These are phyloP conservation scores for Melinaea marsaeus DNA, from an alignment of 2,888 invertebrate species.

Conservation along the genomic window DNA sequence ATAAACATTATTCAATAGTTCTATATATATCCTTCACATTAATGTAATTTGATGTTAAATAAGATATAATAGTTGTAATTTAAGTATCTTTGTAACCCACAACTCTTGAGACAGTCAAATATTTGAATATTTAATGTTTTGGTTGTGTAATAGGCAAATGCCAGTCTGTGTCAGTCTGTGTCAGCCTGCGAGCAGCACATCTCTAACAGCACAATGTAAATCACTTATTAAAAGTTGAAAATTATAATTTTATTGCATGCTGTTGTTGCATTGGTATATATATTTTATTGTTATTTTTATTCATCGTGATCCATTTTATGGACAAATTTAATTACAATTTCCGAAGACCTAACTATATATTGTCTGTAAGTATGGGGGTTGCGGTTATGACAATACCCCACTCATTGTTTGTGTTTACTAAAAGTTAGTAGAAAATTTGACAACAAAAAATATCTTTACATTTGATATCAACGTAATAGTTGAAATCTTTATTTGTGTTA, in stretches of 20 bases:
- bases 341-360: not conserved
- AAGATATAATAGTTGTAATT: not conserved
- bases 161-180: constrained; percentile 57
- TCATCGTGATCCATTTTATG: constrained; percentile 3
- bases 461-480: not conserved
- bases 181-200: constrained; percentile 43
- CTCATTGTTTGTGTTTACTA: too few species aligned
- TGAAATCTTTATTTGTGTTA: constrained; percentile 4
- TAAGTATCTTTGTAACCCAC: not conserved
- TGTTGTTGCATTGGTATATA: constrained; percentile 68
- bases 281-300: constrained; percentile 64
- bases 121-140: not conserved
- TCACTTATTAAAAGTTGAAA: constrained; percentile 56
- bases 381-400: not conserved
- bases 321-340: not conserved
- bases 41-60: constrained; percentile 4
- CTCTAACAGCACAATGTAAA: constrained; percentile 61
- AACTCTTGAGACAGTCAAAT: not conserved
- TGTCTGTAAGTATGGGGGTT: not conserved
- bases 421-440: not conserved
- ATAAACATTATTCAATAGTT: constrained; percentile 10
- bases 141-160: constrained; percentile 35
- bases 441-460: not conserved
- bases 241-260: constrained; percentile 70
- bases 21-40: not conserved